Percentiles rank a stretch among this genome's conserved stretches.
phyloP scores from a whole-genome alignment of 2,113 vertebrate genomes.

The Halichoeres trimaculatus region DNA sequence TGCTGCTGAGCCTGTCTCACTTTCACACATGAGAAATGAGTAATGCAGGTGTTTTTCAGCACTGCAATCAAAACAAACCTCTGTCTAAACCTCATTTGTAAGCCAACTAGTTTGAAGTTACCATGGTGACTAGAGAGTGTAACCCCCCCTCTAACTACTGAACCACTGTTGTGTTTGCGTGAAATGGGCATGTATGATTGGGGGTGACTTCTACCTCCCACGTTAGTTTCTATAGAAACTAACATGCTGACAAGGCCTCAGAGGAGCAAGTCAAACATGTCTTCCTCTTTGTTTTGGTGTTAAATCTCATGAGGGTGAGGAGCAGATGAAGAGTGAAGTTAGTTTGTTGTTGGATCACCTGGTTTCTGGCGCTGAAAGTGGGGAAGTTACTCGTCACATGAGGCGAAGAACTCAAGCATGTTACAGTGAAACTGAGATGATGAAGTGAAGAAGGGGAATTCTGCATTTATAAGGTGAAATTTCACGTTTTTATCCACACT shows the following conservation, averaged over 20 bases:
- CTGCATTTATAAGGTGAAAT: neutral
- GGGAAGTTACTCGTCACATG: constrained; percentile 48
- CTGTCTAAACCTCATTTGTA: constrained; percentile 49
- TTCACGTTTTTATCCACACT: neutral
- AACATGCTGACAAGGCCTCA: constrained; percentile 25
- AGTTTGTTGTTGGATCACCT: constrained; percentile 45
- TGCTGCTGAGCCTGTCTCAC: neutral
- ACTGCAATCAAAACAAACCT: constrained; percentile 34
- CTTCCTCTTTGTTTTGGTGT: constrained; percentile 24
- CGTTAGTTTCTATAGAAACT: too few species aligned
- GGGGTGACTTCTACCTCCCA: too few species aligned
- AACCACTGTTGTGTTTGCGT: neutral
- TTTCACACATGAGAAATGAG: constrained; percentile 34
- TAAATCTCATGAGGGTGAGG: constrained; percentile 32
- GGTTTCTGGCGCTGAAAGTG: constrained; percentile 22
- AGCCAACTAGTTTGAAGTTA: constrained; percentile 58
- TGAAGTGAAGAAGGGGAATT: neutral
- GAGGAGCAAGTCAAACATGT: constrained; percentile 42
- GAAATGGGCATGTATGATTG: too few species aligned
- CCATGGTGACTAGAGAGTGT: constrained; percentile 66
- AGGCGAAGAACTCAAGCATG: constrained; percentile 32
- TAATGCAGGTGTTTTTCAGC: constrained; percentile 23
- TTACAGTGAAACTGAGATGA: constrained; percentile 35
- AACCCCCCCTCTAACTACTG: neutral
- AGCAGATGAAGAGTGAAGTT: constrained; percentile 27